Evolutionary conservation across 2,797 vertebrate genomes (phyloP), one percentile per base, ranked within the genome.

Genomic region (Sebastes nivosus): DNA sequence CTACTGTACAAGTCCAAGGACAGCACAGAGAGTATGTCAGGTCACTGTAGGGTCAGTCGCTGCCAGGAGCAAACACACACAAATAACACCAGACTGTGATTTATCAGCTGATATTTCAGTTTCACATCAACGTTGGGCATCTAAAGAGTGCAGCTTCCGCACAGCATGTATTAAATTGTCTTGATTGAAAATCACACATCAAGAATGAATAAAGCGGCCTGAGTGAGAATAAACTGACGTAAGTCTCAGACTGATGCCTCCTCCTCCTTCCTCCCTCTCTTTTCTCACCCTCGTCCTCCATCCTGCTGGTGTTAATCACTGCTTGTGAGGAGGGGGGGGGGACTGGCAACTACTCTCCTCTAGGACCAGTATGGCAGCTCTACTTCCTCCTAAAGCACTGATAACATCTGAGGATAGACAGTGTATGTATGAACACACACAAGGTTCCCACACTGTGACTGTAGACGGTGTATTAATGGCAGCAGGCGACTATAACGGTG

Each of bases 271-370:
- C 22, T 60, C 12, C 73, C 29, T 67, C 50, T 68, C 52, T 87
- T 84, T 87, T 90, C 90, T 91, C 89, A 89, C 87, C 59, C 66
- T 59, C 72, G 61, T 79, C 84, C 73, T 85, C 80, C 80, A 78
- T 76, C 85, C 83, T 84, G 81, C 79, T 90, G 75, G 84, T 88
- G 88, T 94, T 93, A 92, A 94, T 94, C 87, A 93, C 80, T 91
- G 80, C 77, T 77, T 68, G 76, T 36, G 71, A 25, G 75, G 67
- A 42, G 72, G 36, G 75, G 61, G 68, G 67, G 64, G 24, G 46
- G 36, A 61, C 66, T 77, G 82, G 77, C 59, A 72, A 72, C 71
- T 61, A 50, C 60, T 59, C 65, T 52, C 38, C 66, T 73, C 59
- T 60, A 58, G 34, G 69, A 79, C 66, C 60, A 73, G 72, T 34